Base-by-base conservation (phyloP, 2,113 vertebrate genomes). In the Corythornis madagascariensis region DNA sequence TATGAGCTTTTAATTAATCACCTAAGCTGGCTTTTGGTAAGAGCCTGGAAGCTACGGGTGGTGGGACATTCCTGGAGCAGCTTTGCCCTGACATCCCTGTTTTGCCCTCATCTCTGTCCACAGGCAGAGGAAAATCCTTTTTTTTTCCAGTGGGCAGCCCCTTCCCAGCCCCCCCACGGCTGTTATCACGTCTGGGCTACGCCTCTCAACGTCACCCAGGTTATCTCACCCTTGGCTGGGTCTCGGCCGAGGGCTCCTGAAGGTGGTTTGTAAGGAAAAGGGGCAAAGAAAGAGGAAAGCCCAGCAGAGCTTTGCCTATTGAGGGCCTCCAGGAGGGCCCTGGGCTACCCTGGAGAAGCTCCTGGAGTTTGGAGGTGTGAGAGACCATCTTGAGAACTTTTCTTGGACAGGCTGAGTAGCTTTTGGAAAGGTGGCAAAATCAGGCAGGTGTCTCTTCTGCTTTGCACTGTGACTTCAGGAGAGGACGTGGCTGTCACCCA, bases 1-100 rank as follows among this genome's bases (percentile, higher is more conserved):
- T 76, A 89, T 97, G 97, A 98, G 96, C 95, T 65, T 94, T 92
- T 96, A 90, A 96, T 98, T 98, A 98, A 97, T 97, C 97, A 97
- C 96, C 97, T 97, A 97, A 98, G 97, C 97, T 94, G 97, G 94
- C 96, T 96, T 94, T 96, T 76, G 75, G 81, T 94, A 21, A 92
- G 85, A 95, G 82, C 91, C 73, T 35, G 60, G 92, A 69, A 59
- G 71, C 78, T 86, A 16, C 0, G 4, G 47, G 92, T 1, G 1
- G 83, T 64, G 63, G 80, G 92, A 84, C 71, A 14, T 91, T 88
- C 90, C 81, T 67, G 2, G 3, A 4, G 52, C 35, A 28, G 31
- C 17, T 35, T 33, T 33, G 29, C 31, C 65, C 40, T 10, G 33
- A 11, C 24, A 16, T 18, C 73, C 50, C 65, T 6, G 3, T 64